These are phyloP conservation scores for Apodemus sylvaticus DNA, from an alignment of 2,113 vertebrate species.

Conservation along the genomic window DNA sequence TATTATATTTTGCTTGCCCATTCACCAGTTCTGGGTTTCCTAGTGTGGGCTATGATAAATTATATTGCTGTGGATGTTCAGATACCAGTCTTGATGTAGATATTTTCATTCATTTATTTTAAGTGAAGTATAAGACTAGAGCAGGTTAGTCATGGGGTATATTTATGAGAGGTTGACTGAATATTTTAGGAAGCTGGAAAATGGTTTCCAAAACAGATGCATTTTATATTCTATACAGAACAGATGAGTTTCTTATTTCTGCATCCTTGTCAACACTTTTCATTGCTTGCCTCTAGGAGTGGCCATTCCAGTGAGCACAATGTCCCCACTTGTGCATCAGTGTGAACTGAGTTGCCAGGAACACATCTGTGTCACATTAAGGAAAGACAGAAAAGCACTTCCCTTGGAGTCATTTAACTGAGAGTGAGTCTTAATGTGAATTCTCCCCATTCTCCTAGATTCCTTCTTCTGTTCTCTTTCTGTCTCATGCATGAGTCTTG, in stretches of 20 bases:
- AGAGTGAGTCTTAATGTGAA: background rate
- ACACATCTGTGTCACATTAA: background rate
- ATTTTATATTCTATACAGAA: background rate
- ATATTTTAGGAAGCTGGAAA: conserved; percentile 11
- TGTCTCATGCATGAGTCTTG: background rate
- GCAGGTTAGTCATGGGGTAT: background rate
- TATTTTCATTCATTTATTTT: background rate
- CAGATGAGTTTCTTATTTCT: background rate
- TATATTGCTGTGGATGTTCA: background rate
- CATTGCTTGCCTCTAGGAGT: background rate
- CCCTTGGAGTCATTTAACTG: background rate
- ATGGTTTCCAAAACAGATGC: background rate
- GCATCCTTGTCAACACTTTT: background rate
- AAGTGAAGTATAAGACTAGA: background rate
- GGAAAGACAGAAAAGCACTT: background rate
- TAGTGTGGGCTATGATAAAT: background rate
- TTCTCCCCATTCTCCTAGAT: too few relatives aligned
- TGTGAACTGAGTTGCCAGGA: background rate
- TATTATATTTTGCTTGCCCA: background rate
- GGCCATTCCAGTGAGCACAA: background rate
- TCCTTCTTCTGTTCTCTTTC: background rate
- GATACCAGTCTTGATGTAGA: background rate
- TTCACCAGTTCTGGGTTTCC: background rate
- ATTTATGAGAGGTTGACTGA: background rate
- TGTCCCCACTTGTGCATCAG: background rate